Base-by-base conservation (phyloP, 2,888 invertebrate species). In the Ceramica pisi region DNA sequence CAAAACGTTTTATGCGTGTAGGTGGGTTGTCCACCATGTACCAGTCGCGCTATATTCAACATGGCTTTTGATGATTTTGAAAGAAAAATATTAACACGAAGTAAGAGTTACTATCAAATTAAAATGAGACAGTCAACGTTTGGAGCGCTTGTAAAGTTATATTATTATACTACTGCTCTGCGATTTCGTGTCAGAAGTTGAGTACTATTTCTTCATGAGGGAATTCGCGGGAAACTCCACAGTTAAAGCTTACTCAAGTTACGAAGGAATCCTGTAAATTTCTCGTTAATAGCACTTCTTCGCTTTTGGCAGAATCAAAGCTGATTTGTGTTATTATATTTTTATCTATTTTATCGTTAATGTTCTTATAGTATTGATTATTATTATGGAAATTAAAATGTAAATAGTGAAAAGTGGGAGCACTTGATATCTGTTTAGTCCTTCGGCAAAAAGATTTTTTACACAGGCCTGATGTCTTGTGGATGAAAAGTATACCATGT, bases 161-260 rank as follows among this genome's bases (percentile, higher is more conserved):
- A 48, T 48, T 80, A 74, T 80, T 74, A 65, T 59, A 74, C 51
- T 19, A 53, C 51, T 44, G 80, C 74, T 64, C 51, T 14, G 35
- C 31, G 51, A 48, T 59, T 56, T 64, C 46, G n/a, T 26, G 48
- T 64, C 57, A 80, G 59, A 75, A 80, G 63, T 75, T 64, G 48
- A 74, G 53, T 65, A 48, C 65, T 74, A 80, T 80, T 80, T 80
- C 65, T 80, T 75, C 65, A 59, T 80, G 48, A 26, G 75, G 80
- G 75, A 44, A 16, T 56, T 26, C 9, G 9, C 26, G 55, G 44
- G 60, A 56, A 59, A 61, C 41, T 80, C 41, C 2, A 23, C 48
- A 53, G 48, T 74, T 59, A 75, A 59, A 73, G 31, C 48, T 75
- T 35, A 41, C 41, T 48, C 23, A 75, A 74, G 48, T 65, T 59